phyloP scores from a whole-genome alignment of 2,888 invertebrate species.

The Hyalella azteca region DNA sequence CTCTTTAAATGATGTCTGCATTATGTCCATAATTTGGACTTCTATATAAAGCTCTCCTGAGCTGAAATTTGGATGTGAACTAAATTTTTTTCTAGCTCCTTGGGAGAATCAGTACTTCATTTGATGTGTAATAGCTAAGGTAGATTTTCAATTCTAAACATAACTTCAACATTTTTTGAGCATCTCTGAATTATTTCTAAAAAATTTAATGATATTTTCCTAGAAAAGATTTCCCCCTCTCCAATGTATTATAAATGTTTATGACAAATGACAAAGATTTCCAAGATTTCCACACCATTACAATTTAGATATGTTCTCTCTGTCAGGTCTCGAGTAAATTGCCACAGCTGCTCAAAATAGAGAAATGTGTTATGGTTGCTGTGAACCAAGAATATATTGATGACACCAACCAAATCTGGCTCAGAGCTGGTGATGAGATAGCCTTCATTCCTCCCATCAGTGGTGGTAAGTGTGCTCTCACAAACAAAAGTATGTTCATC shows the following conservation, averaged over 20 bases:
- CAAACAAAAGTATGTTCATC: no score
- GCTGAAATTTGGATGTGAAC: background rate
- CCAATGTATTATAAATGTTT: background rate
- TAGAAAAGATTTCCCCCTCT: background rate
- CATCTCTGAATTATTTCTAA: background rate
- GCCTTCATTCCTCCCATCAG: slow-evolving; percentile 94
- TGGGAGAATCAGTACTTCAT: background rate
- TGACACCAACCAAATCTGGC: slow-evolving; percentile 65
- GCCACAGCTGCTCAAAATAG: slow-evolving; percentile 71
- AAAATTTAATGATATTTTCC: background rate
- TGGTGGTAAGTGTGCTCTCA: slow-evolving; percentile 76
- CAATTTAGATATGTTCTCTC: background rate
- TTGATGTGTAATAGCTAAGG: background rate
- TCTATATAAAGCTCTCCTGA: no score
- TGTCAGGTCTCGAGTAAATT: slow-evolving; percentile 63
- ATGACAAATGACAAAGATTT: background rate
- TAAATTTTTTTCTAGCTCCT: background rate
- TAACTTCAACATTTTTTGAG: background rate
- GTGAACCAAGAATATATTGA: slow-evolving; percentile 81
- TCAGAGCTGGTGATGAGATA: slow-evolving; percentile 78
- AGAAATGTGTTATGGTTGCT: slow-evolving; percentile 77
- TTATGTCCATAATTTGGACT: no score
- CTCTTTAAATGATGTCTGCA: no score
- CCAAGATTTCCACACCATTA: background rate
- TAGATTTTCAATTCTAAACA: background rate